Base-by-base conservation (phyloP, 2,113 vertebrate genomes). In the Cyprinodon variegatus region DNA sequence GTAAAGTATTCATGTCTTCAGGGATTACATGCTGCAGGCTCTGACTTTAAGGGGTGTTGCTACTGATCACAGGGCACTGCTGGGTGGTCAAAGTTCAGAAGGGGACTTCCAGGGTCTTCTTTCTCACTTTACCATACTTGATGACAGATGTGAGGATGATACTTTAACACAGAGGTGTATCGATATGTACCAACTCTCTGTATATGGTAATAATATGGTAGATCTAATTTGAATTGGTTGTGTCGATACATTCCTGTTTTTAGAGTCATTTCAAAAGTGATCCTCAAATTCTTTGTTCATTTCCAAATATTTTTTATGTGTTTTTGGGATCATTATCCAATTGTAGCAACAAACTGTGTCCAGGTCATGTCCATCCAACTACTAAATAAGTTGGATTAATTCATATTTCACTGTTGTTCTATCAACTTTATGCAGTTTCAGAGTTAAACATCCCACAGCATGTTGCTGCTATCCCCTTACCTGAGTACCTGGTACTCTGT, bases 1-100 rank as follows among this genome's bases (percentile, higher is more conserved):
- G 88, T 69, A 62, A 89, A 82, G 73, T 83, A 88, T 92, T 89
- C 83, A 76, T 77, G 76, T 83, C 82, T 83, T 1, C 2, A 14
- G 76, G 86, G 76, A 61, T 87, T 89, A 89, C 83, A 79, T 59
- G 4, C 46, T n/a, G 64, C 81, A 68, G 46, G 50, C 80, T 59
- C 60, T 3, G 73, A 69, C 72, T 79, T 81, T 78, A 75, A 66
- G 53, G 72, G 82, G 76, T 83, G 83, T 88, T 74, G 70, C 84
- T 1, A 4, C 70, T 46, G 75, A 63, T 83, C 71, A 73, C 12
- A 20, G 77, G 81, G 78, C 70, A 70, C 72, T 36, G 17, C 11
- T 17, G 40, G 68, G 36, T 15, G 85, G 82, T 86, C 82, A 89
- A 61, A 83, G 83, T 86, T 88, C 81, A 89, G 74, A 66, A 3